phyloP scores from a whole-genome alignment of 2,888 invertebrate genomes.

The Dryadula phaetusa region DNA sequence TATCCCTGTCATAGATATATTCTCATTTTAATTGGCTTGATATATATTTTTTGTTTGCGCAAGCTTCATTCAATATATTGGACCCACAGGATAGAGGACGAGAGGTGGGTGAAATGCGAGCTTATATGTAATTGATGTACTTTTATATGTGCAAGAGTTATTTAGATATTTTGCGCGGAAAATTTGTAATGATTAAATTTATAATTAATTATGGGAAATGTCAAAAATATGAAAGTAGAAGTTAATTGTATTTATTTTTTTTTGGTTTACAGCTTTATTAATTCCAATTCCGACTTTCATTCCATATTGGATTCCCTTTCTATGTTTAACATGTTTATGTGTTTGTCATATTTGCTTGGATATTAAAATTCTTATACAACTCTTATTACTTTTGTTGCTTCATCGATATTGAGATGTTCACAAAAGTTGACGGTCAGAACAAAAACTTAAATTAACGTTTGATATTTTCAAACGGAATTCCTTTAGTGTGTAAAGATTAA shows the following conservation, averaged over 20 bases:
- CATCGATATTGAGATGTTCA: too few relatives aligned
- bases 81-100: slow-evolving; percentile 76
- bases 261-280: neutral
- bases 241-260: neutral
- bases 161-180: neutral
- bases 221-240: too few relatives aligned
- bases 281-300: neutral
- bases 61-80: slow-evolving; percentile 80
- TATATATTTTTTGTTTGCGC: slow-evolving; percentile 82
- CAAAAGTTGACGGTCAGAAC: too few relatives aligned
- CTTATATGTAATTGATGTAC: slow-evolving; percentile 49
- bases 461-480: too few relatives aligned
- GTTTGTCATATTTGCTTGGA: neutral
- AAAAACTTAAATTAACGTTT: too few relatives aligned
- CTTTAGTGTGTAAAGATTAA: too few relatives aligned
- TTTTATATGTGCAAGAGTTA: neutral
- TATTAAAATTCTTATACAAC: too few relatives aligned
- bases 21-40: slow-evolving; percentile 82
- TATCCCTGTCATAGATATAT: slow-evolving; percentile 38
- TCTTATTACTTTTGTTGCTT: too few relatives aligned
- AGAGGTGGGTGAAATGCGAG: slow-evolving; percentile 70
- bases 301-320: neutral
- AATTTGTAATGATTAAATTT: neutral
- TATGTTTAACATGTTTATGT: neutral
- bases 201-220: too few relatives aligned